Conservation (phyloP, 1,140 invertebrate genomes). For the Glossosoma conforme region DNA sequence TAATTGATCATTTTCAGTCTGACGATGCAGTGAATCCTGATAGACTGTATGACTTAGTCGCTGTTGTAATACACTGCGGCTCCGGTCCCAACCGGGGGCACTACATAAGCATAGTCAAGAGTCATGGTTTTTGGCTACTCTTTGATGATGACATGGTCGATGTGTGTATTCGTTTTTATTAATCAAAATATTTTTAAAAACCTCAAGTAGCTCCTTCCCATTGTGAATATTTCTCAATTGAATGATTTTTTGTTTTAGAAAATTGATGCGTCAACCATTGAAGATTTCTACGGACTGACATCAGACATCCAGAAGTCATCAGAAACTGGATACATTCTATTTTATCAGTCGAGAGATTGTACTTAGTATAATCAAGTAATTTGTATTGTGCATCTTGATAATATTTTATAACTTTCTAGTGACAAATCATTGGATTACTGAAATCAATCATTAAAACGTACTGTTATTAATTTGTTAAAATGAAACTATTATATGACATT, state of each 20-base stretch:
- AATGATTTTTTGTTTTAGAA: constrained; percentile 71
- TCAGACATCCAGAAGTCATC: constrained; percentile 98
- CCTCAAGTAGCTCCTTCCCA: too few relatives aligned
- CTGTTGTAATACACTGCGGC: constrained; percentile 98
- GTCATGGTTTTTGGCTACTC: constrained; percentile 97
- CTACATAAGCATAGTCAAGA: constrained; percentile 99
- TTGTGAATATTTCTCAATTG: neutral
- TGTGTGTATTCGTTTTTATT: constrained; percentile 55
- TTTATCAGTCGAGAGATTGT: constrained; percentile 94
- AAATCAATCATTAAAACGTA: constrained; percentile 23
- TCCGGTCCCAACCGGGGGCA: constrained; percentile 98
- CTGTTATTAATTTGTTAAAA: constrained; percentile 31
- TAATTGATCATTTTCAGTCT: constrained; percentile 59
- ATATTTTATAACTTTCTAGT: constrained; percentile 11
- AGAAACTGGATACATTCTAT: constrained; percentile 98
- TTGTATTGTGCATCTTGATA: constrained; percentile 2
- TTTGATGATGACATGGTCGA: constrained; percentile 99
- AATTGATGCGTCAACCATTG: constrained; percentile 97
- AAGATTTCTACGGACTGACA: constrained; percentile 98
- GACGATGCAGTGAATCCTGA: constrained; percentile 98
- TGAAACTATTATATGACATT: constrained; percentile 25
- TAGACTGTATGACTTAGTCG: constrained; percentile 95
- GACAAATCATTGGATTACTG: constrained; percentile 27
- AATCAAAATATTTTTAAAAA: neutral
- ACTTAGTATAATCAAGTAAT: constrained; percentile 31